Evolutionary conservation across 2,888 invertebrate genomes (phyloP).

Genomic region (Cremastinae sp.): DNA sequence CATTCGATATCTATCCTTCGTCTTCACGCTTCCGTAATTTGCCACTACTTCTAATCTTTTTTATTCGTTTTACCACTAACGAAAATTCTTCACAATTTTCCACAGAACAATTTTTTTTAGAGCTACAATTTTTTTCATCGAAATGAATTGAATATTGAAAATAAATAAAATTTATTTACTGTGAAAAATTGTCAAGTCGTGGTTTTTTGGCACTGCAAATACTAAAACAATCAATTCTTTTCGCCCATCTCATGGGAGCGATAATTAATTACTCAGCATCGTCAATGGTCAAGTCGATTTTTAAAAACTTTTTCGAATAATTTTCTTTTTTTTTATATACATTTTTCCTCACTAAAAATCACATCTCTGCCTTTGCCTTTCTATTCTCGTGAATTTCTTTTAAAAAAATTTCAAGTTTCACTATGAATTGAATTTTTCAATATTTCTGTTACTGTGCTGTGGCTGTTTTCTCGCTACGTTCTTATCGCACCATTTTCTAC

Average conservation of each 20-base stretch:
- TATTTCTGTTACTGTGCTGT: conserved; percentile 41
- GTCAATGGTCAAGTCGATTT: conserved; percentile 60
- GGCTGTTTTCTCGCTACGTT: conserved; percentile 53
- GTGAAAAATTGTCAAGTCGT: conserved; percentile 6
- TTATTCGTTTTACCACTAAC: not conserved
- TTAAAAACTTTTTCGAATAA: conserved; percentile 27
- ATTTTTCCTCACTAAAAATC: conserved; percentile 34
- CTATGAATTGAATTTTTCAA: not conserved
- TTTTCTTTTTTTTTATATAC: conserved; percentile 12
- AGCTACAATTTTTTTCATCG: too few species aligned
- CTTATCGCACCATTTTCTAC: conserved; percentile 18
- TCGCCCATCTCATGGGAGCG: not conserved
- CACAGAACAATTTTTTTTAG: too few species aligned
- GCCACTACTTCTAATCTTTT: not conserved
- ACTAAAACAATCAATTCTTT: conserved; percentile 31
- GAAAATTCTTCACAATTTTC: not conserved
- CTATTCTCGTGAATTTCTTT: not conserved
- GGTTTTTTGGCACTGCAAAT: conserved; percentile 26
- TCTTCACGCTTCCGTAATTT: conserved; percentile 43
- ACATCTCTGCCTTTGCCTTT: not conserved
- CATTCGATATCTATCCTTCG: conserved; percentile 61
- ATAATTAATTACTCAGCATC: conserved; percentile 23
- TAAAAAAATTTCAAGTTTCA: conserved; percentile 3
- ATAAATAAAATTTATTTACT: too few species aligned
- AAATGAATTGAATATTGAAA: too few species aligned